Percentiles rank a stretch among this genome's conserved stretches.
phyloP scores from a whole-genome alignment of 1,140 invertebrate species.

The Doryteuthis pealeii region DNA sequence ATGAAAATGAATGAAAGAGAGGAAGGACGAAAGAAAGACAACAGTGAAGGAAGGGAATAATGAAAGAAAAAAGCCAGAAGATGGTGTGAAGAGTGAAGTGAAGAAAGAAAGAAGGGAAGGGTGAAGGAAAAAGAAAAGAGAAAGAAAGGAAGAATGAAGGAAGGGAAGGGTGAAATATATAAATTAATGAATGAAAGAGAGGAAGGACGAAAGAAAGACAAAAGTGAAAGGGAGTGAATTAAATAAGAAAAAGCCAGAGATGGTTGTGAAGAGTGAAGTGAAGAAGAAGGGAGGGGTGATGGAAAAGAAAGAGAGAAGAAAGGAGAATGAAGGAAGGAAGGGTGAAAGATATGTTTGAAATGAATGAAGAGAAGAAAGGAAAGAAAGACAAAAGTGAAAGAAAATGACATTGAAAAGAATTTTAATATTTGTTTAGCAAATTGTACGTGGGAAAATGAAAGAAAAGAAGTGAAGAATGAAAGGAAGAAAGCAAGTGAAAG shows the following conservation, averaged over 20 bases:
- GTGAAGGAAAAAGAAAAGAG: neutral
- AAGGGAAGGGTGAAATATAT: neutral
- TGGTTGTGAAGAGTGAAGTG: neutral
- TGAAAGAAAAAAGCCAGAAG: neutral
- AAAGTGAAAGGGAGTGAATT: neutral
- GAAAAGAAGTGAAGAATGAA: neutral
- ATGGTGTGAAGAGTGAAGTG: neutral
- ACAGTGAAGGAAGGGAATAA: neutral
- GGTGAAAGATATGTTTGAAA: neutral
- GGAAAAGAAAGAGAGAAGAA: neutral
- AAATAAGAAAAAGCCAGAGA: neutral
- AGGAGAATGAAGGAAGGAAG: neutral
- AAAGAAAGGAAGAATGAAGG: neutral
- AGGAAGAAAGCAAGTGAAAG: too few species aligned
- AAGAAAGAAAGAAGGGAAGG: neutral
- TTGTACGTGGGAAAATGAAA: neutral
- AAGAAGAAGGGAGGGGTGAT: neutral
- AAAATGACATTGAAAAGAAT: too few species aligned
- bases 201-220: neutral
- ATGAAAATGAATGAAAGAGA: neutral
- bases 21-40: neutral
- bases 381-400: neutral
- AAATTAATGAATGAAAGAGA: neutral
- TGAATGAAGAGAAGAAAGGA: neutral
- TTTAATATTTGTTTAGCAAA: neutral